These are phyloP conservation scores for Drosophila nannoptera DNA, from an alignment of 1,140 invertebrate species.

Conservation along the genomic window DNA sequence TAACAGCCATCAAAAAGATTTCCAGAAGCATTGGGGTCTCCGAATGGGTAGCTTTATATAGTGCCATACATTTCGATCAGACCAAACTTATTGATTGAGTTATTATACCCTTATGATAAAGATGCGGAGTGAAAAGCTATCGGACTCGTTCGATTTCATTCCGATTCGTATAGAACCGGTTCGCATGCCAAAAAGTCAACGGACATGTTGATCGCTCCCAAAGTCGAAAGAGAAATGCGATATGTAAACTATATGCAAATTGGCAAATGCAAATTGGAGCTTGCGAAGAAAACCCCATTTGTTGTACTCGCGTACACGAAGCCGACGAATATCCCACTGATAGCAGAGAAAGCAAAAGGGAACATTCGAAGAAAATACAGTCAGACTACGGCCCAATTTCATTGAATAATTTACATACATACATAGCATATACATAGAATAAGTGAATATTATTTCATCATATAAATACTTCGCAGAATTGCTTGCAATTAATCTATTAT, in stretches of 20 bases:
- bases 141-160: slow-evolving; percentile 8
- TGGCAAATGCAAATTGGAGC: not conserved
- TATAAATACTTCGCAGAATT: not conserved
- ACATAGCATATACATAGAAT: too few relatives aligned
- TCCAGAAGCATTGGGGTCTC: too few relatives aligned
- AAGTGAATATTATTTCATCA: not conserved
- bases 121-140: not conserved
- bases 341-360: not conserved
- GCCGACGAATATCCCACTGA: not conserved
- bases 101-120: not conserved
- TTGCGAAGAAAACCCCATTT: slow-evolving; percentile 4
- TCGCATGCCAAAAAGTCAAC: slow-evolving; percentile 31
- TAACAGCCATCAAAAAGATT: too few relatives aligned
- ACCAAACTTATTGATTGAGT: not conserved
- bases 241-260: slow-evolving; percentile 33
- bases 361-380: too few relatives aligned
- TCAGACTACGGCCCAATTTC: too few relatives aligned
- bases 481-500: too few relatives aligned
- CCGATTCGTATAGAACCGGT: slow-evolving; percentile 12
- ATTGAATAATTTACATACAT: too few relatives aligned
- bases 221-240: slow-evolving; percentile 28
- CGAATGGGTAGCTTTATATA: not conserved
- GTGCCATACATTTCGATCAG: not conserved
- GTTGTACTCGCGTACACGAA: not conserved
- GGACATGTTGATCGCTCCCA: slow-evolving; percentile 11